Percentiles rank a stretch among this genome's conserved stretches.
These are phyloP conservation scores for Penelope pileata DNA, from an alignment of 2,113 vertebrate genomes.

Conservation along the genomic window DNA sequence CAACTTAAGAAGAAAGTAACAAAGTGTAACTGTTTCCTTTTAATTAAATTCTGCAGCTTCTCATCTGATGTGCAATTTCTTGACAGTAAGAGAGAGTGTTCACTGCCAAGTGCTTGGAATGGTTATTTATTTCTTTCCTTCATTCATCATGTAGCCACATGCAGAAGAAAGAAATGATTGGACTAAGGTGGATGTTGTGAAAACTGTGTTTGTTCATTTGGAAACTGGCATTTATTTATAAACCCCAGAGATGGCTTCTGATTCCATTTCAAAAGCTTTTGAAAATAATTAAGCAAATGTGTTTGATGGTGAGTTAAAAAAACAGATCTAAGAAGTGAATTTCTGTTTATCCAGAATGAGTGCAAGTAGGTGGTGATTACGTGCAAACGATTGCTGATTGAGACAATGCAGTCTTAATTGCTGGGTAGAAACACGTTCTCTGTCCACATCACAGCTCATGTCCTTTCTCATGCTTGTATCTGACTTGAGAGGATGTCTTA, in stretches of 20 bases:
- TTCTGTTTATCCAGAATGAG: not conserved
- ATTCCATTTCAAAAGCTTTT: conserved; percentile 1
- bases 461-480: not conserved
- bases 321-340: not conserved
- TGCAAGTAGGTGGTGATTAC: not conserved
- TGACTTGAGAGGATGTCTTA: not conserved
- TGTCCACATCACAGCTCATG: not conserved
- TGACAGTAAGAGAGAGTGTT: conserved; percentile 10
- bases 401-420: not conserved
- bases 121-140: conserved; percentile 14
- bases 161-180: not conserved
- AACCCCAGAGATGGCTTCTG: not conserved
- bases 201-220: conserved; percentile 19
- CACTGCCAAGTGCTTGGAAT: conserved; percentile 10
- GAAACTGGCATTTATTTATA: conserved; percentile 24
- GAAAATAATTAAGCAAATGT: not conserved
- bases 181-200: not conserved
- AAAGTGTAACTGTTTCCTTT: conserved; percentile 5
- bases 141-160: conserved; percentile 19
- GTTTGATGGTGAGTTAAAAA: not conserved
- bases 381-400: not conserved
- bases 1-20: not conserved
- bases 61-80: conserved; percentile 22
- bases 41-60: not conserved
- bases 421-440: not conserved